These are phyloP conservation scores for Ligdia adustata DNA, from an alignment of 2,888 invertebrate genomes.

Conservation along the genomic window DNA sequence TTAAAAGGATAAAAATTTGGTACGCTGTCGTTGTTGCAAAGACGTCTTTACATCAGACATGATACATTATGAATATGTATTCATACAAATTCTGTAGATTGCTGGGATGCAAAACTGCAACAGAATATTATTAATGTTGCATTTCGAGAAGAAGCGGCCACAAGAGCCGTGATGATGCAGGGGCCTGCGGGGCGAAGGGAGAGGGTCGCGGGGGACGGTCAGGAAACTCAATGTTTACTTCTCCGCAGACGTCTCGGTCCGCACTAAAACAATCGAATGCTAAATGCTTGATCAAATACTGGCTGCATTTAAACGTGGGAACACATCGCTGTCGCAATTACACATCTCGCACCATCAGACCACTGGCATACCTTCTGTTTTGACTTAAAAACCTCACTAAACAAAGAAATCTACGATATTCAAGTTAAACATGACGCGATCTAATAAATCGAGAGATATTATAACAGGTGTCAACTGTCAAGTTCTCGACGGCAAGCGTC, in stretches of 20 bases:
- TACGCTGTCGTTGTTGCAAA: conserved; percentile 15
- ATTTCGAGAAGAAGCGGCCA: conserved; percentile 20
- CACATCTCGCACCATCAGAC: conserved; percentile 58
- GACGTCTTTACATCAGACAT: not conserved
- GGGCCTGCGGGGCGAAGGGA: conserved; percentile 32
- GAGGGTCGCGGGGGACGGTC: conserved; percentile 42
- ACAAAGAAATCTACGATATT: conserved; percentile 2
- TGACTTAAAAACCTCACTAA: conserved; percentile 24
- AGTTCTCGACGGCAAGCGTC: conserved; percentile 23
- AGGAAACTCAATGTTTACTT: conserved; percentile 75
- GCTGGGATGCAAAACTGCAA: not conserved
- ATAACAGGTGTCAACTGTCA: conserved; percentile 35
- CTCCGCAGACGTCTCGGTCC: conserved; percentile 73
- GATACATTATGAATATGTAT: conserved; percentile 11
- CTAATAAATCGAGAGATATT: conserved; percentile 21
- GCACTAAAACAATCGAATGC: conserved; percentile 84
- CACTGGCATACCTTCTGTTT: conserved; percentile 53
- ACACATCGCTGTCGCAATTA: conserved; percentile 77
- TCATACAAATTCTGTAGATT: no score
- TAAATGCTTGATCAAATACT: conserved; percentile 79
- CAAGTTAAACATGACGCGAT: conserved; percentile 10
- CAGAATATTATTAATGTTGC: conserved; percentile 6
- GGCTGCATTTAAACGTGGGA: conserved; percentile 81
- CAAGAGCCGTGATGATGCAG: conserved; percentile 22
- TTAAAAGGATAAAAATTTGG: conserved; percentile 48